These are phyloP conservation scores for Homarus americanus DNA, from an alignment of 1,140 invertebrate species.

Conservation along the genomic window DNA sequence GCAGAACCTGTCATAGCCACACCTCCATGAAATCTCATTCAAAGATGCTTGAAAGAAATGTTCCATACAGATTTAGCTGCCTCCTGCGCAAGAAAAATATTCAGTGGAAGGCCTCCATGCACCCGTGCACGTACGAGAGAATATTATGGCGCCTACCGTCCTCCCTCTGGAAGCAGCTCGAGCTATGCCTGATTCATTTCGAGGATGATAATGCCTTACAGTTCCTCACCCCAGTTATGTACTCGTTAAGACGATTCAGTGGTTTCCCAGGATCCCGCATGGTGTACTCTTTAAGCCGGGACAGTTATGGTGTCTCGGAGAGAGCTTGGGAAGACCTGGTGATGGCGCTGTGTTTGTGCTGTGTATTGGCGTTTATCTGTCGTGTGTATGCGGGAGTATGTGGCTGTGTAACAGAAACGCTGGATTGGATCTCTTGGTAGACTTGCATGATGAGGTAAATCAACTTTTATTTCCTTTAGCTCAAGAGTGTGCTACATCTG, in stretches of 20 bases:
- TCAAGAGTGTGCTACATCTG: not conserved
- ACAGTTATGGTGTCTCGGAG: constrained; percentile 64
- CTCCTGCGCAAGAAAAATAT: constrained; percentile 37
- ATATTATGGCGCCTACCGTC: constrained; percentile 61
- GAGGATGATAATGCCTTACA: constrained; percentile 32
- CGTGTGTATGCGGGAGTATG: constrained; percentile 40
- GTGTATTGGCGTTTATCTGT: constrained; percentile 53
- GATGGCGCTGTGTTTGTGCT: constrained; percentile 56
- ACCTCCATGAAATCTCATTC: constrained; percentile 10
- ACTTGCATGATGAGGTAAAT: not conserved
- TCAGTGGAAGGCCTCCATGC: constrained; percentile 35
- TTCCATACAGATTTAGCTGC: constrained; percentile 47
- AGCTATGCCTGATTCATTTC: constrained; percentile 44
- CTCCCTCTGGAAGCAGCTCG: constrained; percentile 48
- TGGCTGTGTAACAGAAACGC: constrained; percentile 35
- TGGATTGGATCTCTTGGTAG: constrained; percentile 34
- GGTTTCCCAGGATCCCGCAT: constrained; percentile 40
- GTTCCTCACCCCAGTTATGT: constrained; percentile 65
- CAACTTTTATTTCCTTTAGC: not conserved
- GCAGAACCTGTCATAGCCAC: constrained; percentile 17
- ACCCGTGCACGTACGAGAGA: constrained; percentile 46
- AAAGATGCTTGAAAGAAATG: not conserved
- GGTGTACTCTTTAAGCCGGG: constrained; percentile 48
- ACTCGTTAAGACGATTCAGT: constrained; percentile 41
- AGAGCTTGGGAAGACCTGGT: constrained; percentile 61